Evolutionary conservation across 92 coral and sea anemone genomes (phyloP), one percentile per base, ranked within the genome.

Genomic region (Porites evermanni): DNA sequence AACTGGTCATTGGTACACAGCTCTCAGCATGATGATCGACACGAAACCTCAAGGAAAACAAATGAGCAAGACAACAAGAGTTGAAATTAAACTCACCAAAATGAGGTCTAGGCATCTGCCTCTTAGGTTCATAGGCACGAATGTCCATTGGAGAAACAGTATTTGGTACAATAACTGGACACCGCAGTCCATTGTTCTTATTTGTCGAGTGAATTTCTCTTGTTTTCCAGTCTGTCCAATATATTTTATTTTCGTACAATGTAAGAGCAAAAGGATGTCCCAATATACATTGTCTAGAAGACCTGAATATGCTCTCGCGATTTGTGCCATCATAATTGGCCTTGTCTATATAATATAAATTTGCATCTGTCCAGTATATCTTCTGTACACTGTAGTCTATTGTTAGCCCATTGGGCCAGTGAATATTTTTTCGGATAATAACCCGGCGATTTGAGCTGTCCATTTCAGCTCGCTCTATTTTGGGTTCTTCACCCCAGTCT

Each of bases 391-490:
- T 84, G 82, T 91, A 91, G 70, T 96, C 99, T 58, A 95, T 81
- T 53, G 99, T 95, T n/a, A 96, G 80, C 80, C 99, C 99, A 91
- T 96, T 96, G 16, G 99, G 99, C 99, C 99, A 96, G 61, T 84
- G 84, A 69, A 96, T 95, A 26, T 90, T 82, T 29, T 67, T 87
- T 14, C 87, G 65, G 44, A 96, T 88, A 24, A 96, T 79, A 64
- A 86, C 66, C 19, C 84, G 79, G 82, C 98, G 91, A 47, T 89
- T 90, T 18, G 91, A 66, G 47, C 95, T 93, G 77, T 96, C 98
- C 99, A 96, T 95, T 67, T 92, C 96, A 18, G 99, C 99, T n/a
- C 97, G 93, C 64, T 95, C 99, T 44, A 96, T 95, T 84, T 92
- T 96, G 56, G 98, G 92, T 29, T 84, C 75, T 75, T 96, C 97